These are phyloP conservation scores for Yponomeuta sedellus DNA, from an alignment of 2,888 invertebrate genomes.

Conservation along the genomic window DNA sequence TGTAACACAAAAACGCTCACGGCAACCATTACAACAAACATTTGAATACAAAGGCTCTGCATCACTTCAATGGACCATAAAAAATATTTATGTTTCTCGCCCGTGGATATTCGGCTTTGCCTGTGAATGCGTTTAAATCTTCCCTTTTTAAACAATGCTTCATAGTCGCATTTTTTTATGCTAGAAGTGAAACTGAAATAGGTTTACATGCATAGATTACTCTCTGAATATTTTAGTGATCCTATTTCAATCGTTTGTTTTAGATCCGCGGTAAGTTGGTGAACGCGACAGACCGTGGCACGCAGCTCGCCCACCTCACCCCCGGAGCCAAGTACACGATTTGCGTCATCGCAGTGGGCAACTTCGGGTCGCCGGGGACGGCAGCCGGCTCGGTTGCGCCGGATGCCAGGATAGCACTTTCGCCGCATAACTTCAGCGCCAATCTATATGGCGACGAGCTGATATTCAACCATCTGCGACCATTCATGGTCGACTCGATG, in stretches of 20 bases:
- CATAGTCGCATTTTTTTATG: constrained; percentile 37
- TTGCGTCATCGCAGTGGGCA: constrained; percentile 91
- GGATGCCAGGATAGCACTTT: constrained; percentile 69
- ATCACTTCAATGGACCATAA: constrained; percentile 75
- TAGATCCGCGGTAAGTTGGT: constrained; percentile 87
- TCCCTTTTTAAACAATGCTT: constrained; percentile 48
- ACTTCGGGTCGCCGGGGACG: constrained; percentile 67
- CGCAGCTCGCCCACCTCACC: constrained; percentile 83
- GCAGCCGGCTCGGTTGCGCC: constrained; percentile 56
- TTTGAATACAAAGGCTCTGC: constrained; percentile 73
- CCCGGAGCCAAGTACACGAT: constrained; percentile 90
- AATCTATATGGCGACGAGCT: constrained; percentile 78
- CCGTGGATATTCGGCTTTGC: constrained; percentile 54
- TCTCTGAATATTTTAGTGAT: background rate
- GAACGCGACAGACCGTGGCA: constrained; percentile 83
- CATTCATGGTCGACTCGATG: constrained; percentile 79
- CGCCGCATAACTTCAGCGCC: constrained; percentile 51
- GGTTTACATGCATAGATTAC: background rate
- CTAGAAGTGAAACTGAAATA: too few relatives aligned
- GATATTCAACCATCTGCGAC: constrained; percentile 59
- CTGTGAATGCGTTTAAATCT: constrained; percentile 63
- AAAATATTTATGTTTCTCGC: constrained; percentile 72
- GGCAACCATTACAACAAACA: constrained; percentile 65
- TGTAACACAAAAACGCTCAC: constrained; percentile 46
- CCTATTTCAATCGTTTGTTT: constrained; percentile 20